A percentile compares a stretch with the other conserved stretches of the same genome.
Conservation (phyloP, 2,797 vertebrate genomes). For the Diplodus puntazzo region DNA sequence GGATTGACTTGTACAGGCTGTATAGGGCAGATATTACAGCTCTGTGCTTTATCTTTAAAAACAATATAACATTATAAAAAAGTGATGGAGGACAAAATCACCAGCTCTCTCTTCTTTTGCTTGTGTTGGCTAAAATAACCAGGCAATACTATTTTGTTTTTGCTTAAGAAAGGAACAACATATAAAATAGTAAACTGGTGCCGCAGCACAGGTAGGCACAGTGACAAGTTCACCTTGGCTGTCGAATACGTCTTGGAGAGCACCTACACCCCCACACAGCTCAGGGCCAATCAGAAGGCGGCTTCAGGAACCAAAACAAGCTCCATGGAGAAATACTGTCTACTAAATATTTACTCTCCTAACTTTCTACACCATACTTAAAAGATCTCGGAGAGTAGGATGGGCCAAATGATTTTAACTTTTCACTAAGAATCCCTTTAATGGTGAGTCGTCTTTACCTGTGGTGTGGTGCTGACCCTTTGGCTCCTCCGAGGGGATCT, state of each 20-base stretch:
- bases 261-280: background rate
- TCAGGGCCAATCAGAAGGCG: background rate
- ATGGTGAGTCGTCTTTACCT: slow-evolving; percentile 80
- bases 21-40: background rate
- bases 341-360: background rate
- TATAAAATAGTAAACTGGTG: background rate
- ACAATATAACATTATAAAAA: background rate
- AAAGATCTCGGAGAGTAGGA: background rate
- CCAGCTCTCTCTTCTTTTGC: background rate
- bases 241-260: background rate
- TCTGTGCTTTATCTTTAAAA: background rate
- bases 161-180: background rate
- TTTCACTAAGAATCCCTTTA: background rate
- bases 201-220: background rate
- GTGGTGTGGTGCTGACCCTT: slow-evolving; percentile 92
- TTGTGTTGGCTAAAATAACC: background rate
- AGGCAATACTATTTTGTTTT: too few relatives aligned
- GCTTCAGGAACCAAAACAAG: background rate
- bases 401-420: background rate
- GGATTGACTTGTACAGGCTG: too few relatives aligned
- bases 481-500: slow-evolving; percentile 97
- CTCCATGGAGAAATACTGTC: background rate
- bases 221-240: background rate
- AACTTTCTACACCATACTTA: background rate
- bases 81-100: background rate